Conservation (phyloP, 2,888 invertebrate genomes). For the Zonitis immaculata region DNA sequence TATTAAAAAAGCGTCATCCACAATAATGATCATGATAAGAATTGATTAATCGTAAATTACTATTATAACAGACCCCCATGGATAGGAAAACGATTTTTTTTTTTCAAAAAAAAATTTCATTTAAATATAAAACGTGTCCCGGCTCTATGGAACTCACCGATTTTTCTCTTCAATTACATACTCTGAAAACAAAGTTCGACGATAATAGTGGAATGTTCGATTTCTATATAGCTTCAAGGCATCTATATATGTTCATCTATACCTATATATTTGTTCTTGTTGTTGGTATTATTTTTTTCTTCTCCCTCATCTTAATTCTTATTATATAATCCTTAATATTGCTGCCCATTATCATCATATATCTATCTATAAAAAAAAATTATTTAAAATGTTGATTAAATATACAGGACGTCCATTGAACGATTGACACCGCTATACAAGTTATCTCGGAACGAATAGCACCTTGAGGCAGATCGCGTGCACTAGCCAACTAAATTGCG, state of each 20-base stretch:
- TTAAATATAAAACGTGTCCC: too few relatives aligned
- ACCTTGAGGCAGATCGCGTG: too few relatives aligned
- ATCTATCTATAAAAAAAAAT: neutral
- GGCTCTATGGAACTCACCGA: too few relatives aligned
- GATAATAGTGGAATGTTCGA: neutral
- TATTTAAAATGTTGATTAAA: too few relatives aligned
- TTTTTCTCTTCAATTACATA: too few relatives aligned
- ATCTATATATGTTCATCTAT: neutral
- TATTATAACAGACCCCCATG: neutral
- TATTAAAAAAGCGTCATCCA: neutral
- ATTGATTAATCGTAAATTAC: neutral
- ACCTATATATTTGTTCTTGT: neutral
- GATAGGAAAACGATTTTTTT: neutral
- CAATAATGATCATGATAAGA: neutral
- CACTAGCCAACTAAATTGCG: too few relatives aligned
- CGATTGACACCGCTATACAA: too few relatives aligned
- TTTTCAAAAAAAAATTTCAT: neutral
- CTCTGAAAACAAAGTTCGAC: neutral
- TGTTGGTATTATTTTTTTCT: neutral
- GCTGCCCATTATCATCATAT: too few relatives aligned
- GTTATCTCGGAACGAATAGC: too few relatives aligned
- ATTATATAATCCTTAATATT: neutral
- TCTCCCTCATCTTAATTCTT: neutral
- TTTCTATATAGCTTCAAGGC: neutral
- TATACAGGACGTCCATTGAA: too few relatives aligned